Conservation (phyloP, 2,888 invertebrate species). For the Apamea sordens region DNA sequence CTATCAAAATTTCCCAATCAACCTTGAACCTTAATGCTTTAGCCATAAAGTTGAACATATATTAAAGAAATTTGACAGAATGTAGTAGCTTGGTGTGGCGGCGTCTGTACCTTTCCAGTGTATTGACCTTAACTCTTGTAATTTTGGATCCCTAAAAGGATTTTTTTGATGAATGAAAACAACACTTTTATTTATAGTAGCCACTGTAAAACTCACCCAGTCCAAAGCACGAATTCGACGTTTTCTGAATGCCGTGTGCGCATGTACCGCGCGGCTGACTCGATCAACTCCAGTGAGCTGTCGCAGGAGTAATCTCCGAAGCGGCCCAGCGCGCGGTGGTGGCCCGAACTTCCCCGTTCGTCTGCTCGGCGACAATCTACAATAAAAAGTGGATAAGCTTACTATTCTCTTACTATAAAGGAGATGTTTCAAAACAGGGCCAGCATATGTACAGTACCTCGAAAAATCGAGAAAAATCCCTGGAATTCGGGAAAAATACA, state of each 20-base stretch:
- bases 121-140: background rate
- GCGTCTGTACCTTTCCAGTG: too few species aligned
- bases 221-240: conserved; percentile 98
- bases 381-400: background rate
- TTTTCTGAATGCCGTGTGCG: conserved; percentile 95
- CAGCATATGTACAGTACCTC: too few species aligned
- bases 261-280: conserved; percentile 97
- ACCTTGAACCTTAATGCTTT: too few species aligned
- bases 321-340: conserved; percentile 91
- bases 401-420: background rate
- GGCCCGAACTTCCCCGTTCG: conserved; percentile 89
- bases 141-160: background rate
- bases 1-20: too few species aligned
- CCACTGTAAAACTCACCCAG: conserved; percentile 92
- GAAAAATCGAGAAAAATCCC: too few species aligned
- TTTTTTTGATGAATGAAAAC: background rate
- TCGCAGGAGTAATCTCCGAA: conserved; percentile 93
- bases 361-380: conserved; percentile 92
- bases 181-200: background rate
- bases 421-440: too few species aligned
- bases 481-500: too few species aligned
- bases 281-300: conserved; percentile 96
- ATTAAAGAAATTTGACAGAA: too few species aligned
- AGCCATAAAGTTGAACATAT: too few species aligned
- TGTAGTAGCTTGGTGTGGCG: too few species aligned